Evolutionary conservation across 2,888 invertebrate genomes (phyloP).

Genomic region (Strigamia maritima): DNA sequence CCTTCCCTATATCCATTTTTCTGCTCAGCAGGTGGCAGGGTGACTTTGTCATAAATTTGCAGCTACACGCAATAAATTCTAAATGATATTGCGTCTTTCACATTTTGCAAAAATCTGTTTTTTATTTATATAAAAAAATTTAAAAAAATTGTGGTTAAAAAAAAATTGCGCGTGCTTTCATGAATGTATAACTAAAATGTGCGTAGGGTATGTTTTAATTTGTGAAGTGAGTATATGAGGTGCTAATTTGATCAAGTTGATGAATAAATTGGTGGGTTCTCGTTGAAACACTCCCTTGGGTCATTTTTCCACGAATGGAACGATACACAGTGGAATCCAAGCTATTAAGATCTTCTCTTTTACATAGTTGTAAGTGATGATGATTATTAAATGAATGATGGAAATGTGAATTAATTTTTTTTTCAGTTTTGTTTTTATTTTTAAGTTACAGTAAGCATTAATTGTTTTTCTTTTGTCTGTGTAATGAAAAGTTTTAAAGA

Average conservation of each 20-base stretch:
- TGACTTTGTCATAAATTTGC: constrained; percentile 29
- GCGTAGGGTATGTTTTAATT: not conserved
- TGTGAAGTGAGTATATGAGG: constrained; percentile 2
- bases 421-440: not conserved
- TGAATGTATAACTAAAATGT: constrained; percentile 11
- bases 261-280: constrained; percentile 24
- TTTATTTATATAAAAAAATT: not conserved
- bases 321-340: not conserved
- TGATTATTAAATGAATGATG: constrained; percentile 2
- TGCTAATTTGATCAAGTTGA: constrained; percentile 21
- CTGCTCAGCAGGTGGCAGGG: constrained; percentile 26
- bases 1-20: constrained; percentile 5
- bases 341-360: not conserved
- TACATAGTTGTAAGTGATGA: not conserved
- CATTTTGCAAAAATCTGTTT: constrained; percentile 27
- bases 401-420: not conserved
- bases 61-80: constrained; percentile 25
- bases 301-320: constrained; percentile 9
- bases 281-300: constrained; percentile 9
- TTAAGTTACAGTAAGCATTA: not conserved
- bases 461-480: not conserved
- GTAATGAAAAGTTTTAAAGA: not conserved
- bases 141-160: not conserved
- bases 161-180: not conserved
- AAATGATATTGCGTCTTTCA: constrained; percentile 17